These are phyloP conservation scores for Harmothoe impar DNA, from an alignment of 2,888 invertebrate species.

Conservation along the genomic window DNA sequence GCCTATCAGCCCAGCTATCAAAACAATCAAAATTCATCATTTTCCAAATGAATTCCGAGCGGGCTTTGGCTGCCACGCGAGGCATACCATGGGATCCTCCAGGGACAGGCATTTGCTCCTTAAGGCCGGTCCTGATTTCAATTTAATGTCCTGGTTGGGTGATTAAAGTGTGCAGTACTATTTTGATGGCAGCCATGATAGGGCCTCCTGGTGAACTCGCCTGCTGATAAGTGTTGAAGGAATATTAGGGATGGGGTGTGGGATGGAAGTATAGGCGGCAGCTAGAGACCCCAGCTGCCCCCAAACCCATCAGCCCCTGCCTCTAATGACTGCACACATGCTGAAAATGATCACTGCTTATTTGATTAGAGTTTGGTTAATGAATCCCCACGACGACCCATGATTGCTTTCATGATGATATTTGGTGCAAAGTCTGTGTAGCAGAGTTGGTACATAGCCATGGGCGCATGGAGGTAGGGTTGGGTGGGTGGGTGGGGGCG, in stretches of 20 bases:
- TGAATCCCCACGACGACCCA: constrained; percentile 35
- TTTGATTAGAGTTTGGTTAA: constrained; percentile 57
- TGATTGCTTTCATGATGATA: constrained; percentile 56
- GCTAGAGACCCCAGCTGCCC: background rate
- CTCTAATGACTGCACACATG: constrained; percentile 61
- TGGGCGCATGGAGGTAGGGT: background rate
- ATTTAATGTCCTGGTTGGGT: constrained; percentile 57
- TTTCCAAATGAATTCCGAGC: constrained; percentile 38
- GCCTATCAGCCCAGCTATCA: constrained; percentile 56
- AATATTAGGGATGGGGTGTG: background rate
- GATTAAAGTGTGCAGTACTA: constrained; percentile 53
- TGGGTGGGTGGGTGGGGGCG: background rate
- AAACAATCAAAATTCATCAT: constrained; percentile 63
- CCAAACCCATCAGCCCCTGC: constrained; percentile 4
- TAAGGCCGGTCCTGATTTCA: constrained; percentile 45
- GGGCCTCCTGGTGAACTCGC: background rate
- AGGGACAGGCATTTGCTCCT: background rate
- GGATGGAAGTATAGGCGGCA: too few relatives aligned
- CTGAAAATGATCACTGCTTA: constrained; percentile 62
- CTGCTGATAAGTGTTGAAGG: constrained; percentile 1
- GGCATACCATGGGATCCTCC: constrained; percentile 26
- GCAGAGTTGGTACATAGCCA: background rate
- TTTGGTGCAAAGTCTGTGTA: constrained; percentile 5
- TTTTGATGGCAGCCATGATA: constrained; percentile 44
- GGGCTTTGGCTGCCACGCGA: background rate